Evolutionary conservation across 2,797 vertebrate species (phyloP), one percentile per base, ranked within the genome.

Genomic region (Sardinella longiceps): DNA sequence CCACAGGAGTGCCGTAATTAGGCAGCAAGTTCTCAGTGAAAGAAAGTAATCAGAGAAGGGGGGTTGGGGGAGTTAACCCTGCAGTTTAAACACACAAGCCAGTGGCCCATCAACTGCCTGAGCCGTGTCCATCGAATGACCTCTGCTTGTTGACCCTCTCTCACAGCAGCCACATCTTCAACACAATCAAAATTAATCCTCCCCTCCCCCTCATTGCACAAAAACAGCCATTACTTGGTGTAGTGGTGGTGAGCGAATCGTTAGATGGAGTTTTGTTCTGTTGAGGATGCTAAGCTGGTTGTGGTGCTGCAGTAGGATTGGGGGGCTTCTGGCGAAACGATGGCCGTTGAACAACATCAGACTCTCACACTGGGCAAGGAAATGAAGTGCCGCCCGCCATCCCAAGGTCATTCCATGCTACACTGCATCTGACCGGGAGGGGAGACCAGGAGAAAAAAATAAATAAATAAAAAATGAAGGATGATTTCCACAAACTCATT

Each of bases 1-100:
- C 92, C 93, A 84, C 91, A 87, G 90, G 91, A 90, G 90, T 90
- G 86, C 91, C 86, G 93, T 93, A 94, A 95, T 95, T 95, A 94
- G 92, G 83, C 81, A 39, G 70, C 70, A 86, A 87, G 88, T 86
- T 87, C 81, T 81, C 86, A 84, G 83, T 86, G 80, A 82, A 85
- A 84, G 82, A 53, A 85, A 83, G 87, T 85, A 70, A 84, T 85
- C 82, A 83, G 82, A 87, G 46, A 80, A 80, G 70, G 39, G 80
- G 83, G 84, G 84, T 63, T 85, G 84, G 84, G 87, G 48, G 10
- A 85, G 58, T 48, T 43, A 84, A 89, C 87, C 45, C 84, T 74
- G 48, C 82, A 83, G 87, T 87, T 48, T 70, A 48, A 81, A 80
- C 53, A 66, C 50, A 81, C n/a, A 56, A 51, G 80, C 18, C 86